A percentile compares a stretch with the other conserved stretches of the same genome.
Conservation (phyloP, 2,888 invertebrate genomes). For the Gnatocerus cornutus region DNA sequence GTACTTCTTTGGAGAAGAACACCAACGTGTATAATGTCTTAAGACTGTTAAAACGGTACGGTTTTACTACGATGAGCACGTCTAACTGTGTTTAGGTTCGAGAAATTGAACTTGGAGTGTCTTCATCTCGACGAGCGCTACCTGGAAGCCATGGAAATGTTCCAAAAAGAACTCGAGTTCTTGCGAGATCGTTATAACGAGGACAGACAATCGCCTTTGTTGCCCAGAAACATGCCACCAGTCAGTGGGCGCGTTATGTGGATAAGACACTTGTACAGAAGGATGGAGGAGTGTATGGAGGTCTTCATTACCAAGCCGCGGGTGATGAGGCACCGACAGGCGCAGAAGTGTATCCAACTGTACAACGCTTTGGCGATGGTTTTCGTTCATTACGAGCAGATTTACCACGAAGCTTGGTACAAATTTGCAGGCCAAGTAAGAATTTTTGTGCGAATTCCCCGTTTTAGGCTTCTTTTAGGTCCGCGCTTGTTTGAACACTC, state of each 20-base stretch:
- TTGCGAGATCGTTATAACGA: conserved; percentile 86
- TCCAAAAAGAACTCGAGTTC: conserved; percentile 80
- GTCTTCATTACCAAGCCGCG: conserved; percentile 71
- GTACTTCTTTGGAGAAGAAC: conserved; percentile 70
- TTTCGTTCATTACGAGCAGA: conserved; percentile 87
- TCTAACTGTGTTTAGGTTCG: conserved; percentile 74
- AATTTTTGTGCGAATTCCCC: not conserved
- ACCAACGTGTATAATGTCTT: conserved; percentile 68
- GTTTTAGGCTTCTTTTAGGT: conserved; percentile 71
- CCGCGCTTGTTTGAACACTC: conserved; percentile 78
- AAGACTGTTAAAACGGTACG: conserved; percentile 64
- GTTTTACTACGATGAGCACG: not conserved
- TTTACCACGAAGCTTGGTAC: conserved; percentile 88
- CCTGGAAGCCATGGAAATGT: conserved; percentile 79
- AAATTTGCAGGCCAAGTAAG: conserved; percentile 82
- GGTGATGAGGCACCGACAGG: conserved; percentile 76
- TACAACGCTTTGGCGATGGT: conserved; percentile 87
- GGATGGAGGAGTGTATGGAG: conserved; percentile 85
- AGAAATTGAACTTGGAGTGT: conserved; percentile 81
- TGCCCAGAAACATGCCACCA: conserved; percentile 85
- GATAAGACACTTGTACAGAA: conserved; percentile 85
- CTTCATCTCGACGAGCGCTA: conserved; percentile 84
- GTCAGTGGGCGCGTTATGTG: conserved; percentile 87
- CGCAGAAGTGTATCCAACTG: conserved; percentile 82
- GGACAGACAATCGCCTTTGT: conserved; percentile 81